These are phyloP conservation scores for Pseudomyrmex cubaensis DNA, from an alignment of 1,140 invertebrate genomes.

Conservation along the genomic window DNA sequence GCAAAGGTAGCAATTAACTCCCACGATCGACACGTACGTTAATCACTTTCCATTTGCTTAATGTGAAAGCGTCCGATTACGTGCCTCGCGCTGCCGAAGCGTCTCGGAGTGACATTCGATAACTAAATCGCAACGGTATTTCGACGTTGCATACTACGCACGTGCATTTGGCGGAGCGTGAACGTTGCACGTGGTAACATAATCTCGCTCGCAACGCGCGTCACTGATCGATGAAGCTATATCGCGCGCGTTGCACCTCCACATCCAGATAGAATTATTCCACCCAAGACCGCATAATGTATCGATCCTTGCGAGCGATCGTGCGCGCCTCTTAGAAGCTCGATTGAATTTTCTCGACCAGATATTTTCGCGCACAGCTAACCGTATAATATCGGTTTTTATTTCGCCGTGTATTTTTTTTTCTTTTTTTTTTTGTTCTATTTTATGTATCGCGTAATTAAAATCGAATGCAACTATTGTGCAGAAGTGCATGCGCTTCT, in stretches of 20 bases:
- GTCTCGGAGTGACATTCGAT: constrained; percentile 19
- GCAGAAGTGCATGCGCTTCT: background rate
- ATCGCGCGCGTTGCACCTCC: constrained; percentile 6
- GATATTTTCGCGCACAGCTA: background rate
- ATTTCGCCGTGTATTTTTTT: background rate
- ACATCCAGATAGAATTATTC: constrained; percentile 32
- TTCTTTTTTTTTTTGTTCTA: too few species aligned
- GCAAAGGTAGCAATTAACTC: background rate
- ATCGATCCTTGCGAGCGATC: constrained; percentile 28
- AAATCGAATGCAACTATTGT: background rate
- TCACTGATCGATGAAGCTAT: constrained; percentile 34
- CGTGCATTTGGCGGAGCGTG: constrained; percentile 24
- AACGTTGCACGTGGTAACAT: constrained; percentile 10
- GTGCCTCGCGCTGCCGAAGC: too few species aligned
- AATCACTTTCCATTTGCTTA: constrained; percentile 10
- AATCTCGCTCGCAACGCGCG: background rate
- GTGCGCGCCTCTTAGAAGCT: background rate
- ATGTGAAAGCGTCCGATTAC: constrained; percentile 15
- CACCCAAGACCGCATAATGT: background rate
- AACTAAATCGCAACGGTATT: constrained; percentile 32
- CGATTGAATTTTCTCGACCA: background rate
- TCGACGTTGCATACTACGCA: constrained; percentile 7
- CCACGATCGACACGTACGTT: constrained; percentile 3
- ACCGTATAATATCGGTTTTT: background rate
- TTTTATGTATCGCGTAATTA: background rate